Conservation (phyloP, 2,113 vertebrate species). For the Alethe castanea region DNA sequence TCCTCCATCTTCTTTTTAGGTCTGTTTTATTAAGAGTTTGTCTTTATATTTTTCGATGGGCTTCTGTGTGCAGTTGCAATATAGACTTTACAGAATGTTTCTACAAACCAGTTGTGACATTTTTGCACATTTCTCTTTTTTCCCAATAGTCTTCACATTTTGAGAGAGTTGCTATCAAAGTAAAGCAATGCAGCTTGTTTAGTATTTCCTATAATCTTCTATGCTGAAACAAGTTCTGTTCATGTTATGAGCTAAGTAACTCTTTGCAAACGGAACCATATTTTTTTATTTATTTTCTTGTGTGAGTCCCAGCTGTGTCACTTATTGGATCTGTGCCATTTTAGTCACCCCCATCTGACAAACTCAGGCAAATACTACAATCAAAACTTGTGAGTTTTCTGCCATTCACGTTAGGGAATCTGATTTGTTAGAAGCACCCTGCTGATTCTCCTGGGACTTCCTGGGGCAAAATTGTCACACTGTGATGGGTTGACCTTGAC, state of each 20-base stretch:
- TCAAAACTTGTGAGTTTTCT: background rate
- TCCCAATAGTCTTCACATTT: background rate
- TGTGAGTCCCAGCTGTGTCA: background rate
- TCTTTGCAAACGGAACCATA: background rate
- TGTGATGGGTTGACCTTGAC: background rate
- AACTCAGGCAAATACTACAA: background rate
- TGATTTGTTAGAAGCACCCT: background rate
- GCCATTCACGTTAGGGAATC: background rate
- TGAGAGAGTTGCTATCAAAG: background rate
- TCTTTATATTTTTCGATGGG: background rate
- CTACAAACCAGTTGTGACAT: background rate
- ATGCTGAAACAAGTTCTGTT: background rate
- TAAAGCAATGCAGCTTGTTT: background rate
- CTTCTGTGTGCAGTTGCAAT: background rate
- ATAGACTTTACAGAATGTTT: background rate
- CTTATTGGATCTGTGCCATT: background rate
- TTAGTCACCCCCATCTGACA: background rate
- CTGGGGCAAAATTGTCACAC: background rate
- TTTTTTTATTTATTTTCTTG: background rate
- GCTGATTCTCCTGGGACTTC: background rate
- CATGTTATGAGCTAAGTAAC: background rate
- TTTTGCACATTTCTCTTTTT: background rate
- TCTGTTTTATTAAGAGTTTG: background rate
- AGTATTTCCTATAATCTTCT: background rate
- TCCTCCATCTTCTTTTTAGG: background rate